Conservation (phyloP, 2,888 invertebrate species). For the Harpalus rubripes region DNA sequence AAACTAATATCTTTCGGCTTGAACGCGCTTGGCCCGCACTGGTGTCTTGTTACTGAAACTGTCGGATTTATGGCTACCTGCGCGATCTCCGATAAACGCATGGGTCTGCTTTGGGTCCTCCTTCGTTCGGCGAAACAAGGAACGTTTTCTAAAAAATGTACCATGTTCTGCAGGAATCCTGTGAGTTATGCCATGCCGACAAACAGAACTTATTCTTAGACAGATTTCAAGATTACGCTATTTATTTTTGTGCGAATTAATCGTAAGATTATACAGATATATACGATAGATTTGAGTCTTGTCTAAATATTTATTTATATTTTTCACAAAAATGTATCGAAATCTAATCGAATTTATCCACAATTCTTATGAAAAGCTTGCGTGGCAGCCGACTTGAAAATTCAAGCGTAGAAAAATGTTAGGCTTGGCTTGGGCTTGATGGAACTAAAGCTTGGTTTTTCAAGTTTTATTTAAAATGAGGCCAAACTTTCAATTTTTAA, state of each 20-base stretch:
- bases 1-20: conserved; percentile 55
- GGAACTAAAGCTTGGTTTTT: no score
- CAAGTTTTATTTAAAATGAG: no score
- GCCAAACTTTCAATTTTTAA: no score
- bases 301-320: no score
- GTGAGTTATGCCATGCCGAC: conserved; percentile 39
- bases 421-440: no score
- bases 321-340: no score
- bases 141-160: conserved; percentile 47
- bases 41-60: conserved; percentile 56
- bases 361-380: no score
- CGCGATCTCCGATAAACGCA: conserved; percentile 25
- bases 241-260: conserved; percentile 22
- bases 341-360: no score
- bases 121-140: conserved; percentile 26
- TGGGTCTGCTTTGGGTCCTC: not conserved
- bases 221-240: not conserved
- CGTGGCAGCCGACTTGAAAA: no score
- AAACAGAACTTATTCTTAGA: not conserved
- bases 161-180: conserved; percentile 39
- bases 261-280: not conserved
- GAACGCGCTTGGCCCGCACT: not conserved
- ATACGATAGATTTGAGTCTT: not conserved
- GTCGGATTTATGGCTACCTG: conserved; percentile 58
- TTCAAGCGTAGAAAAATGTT: no score